Evolutionary conservation across 2,797 vertebrate species (phyloP).

Genomic region (Microcaecilia unicolor): DNA sequence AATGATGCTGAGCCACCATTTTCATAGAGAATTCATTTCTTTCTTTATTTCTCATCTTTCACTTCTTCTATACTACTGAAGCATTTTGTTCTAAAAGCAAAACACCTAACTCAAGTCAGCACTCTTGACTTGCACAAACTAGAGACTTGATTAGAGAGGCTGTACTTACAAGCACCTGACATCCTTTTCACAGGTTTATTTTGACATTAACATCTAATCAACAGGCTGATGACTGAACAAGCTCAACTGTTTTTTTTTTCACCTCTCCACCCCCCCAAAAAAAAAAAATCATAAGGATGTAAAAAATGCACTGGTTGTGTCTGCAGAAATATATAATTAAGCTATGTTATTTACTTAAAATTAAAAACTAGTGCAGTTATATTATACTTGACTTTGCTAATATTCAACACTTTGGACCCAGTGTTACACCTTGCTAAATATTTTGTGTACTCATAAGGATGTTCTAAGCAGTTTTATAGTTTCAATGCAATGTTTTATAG

Average conservation of each 20-base stretch:
- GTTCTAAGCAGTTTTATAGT: constrained; percentile 51
- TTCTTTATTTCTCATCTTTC: constrained; percentile 19
- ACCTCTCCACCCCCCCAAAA: too few relatives aligned
- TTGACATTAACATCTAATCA: constrained; percentile 54
- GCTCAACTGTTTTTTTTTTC: constrained; percentile 25
- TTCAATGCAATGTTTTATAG: constrained; percentile 61
- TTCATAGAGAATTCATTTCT: too few relatives aligned
- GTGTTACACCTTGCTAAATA: constrained; percentile 41
- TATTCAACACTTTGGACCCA: constrained; percentile 43
- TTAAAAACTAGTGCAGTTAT: constrained; percentile 49
- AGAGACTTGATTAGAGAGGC: constrained; percentile 23
- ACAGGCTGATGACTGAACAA: constrained; percentile 39
- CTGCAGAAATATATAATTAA: constrained; percentile 55
- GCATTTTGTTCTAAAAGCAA: constrained; percentile 11
- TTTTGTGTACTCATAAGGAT: constrained; percentile 47
- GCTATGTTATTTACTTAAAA: constrained; percentile 28
- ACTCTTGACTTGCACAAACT: constrained; percentile 38
- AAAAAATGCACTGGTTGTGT: constrained; percentile 51
- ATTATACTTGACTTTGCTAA: constrained; percentile 57
- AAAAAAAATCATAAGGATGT: constrained; percentile 31
- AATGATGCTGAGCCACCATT: too few relatives aligned
- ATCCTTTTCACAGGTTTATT: constrained; percentile 41
- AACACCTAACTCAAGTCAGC: constrained; percentile 32
- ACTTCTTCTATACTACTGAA: constrained; percentile 21
- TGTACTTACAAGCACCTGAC: constrained; percentile 49